Evolutionary conservation across 2,113 vertebrate genomes (phyloP).

Genomic region (Thymallus thymallus): DNA sequence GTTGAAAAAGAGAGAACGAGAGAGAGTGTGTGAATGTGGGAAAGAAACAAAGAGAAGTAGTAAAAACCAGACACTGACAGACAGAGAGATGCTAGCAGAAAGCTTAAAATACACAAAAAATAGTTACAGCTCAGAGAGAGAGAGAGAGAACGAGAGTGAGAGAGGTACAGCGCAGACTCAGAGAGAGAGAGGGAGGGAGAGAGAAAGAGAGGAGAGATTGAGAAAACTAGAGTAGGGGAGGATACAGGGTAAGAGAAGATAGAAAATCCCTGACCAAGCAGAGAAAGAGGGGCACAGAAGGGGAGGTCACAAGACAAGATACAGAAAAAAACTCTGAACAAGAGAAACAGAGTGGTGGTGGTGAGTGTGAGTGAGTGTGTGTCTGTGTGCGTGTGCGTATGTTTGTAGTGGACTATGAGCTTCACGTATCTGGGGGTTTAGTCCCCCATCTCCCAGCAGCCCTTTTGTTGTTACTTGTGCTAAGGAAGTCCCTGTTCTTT

Average conservation of each 20-base stretch:
- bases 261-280: no score
- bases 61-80: not conserved
- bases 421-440: conserved; percentile 29
- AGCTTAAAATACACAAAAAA: not conserved
- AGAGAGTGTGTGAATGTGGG: conserved; percentile 2
- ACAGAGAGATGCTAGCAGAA: not conserved
- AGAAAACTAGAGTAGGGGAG: not conserved
- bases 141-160: not conserved
- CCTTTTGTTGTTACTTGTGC: conserved; percentile 4
- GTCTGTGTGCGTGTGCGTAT: conserved; percentile 5
- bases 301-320: not conserved
- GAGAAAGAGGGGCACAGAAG: not conserved
- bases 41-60: conserved; percentile 17
- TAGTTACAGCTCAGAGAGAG: not conserved
- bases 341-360: not conserved
- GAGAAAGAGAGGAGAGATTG: not conserved
- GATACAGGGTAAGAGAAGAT: no score
- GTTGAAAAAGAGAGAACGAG: conserved; percentile 3
- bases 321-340: not conserved
- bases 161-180: not conserved
- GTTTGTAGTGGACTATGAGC: not conserved
- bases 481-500: conserved; percentile 11
- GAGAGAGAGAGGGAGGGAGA: not conserved
- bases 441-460: conserved; percentile 6
- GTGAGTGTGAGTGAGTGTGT: not conserved